phyloP scores from a whole-genome alignment of 2,113 vertebrate species.

The Corvus cornix region DNA sequence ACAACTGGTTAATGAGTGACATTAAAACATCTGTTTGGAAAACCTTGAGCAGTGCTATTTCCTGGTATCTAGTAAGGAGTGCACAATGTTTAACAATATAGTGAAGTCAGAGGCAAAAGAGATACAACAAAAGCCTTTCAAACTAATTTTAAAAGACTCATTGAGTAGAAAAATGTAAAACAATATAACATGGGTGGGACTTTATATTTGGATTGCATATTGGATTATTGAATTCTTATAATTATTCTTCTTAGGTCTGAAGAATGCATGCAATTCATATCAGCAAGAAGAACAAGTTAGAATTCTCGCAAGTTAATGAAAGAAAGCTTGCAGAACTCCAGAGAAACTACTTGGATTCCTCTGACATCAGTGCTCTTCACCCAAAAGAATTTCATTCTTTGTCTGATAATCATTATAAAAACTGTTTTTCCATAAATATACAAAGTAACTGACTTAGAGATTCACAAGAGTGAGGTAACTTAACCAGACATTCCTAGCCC shows the following conservation, averaged over 20 bases:
- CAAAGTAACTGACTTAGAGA: rapidly evolving
- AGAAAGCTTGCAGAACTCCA: background rate
- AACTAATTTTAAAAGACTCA: background rate
- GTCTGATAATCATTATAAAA: background rate
- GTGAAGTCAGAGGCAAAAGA: background rate
- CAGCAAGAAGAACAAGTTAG: background rate
- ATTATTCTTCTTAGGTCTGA: background rate
- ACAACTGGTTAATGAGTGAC: constrained; percentile 42
- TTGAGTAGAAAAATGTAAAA: background rate
- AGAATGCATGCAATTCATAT: background rate
- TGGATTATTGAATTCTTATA: background rate
- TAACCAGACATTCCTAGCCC: background rate
- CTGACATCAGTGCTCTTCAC: background rate
- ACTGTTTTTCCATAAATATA: background rate
- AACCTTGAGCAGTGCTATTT: background rate
- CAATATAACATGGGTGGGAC: rapidly evolving
- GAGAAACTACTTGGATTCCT: background rate
- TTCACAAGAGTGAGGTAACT: too few relatives aligned
- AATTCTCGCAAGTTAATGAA: background rate
- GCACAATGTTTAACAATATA: background rate
- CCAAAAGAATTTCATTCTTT: background rate
- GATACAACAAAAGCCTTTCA: background rate
- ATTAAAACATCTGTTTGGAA: background rate
- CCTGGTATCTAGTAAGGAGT: background rate
- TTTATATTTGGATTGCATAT: background rate